Conservation (phyloP, 2,797 vertebrate genomes). For the Crenichthys baileyi region DNA sequence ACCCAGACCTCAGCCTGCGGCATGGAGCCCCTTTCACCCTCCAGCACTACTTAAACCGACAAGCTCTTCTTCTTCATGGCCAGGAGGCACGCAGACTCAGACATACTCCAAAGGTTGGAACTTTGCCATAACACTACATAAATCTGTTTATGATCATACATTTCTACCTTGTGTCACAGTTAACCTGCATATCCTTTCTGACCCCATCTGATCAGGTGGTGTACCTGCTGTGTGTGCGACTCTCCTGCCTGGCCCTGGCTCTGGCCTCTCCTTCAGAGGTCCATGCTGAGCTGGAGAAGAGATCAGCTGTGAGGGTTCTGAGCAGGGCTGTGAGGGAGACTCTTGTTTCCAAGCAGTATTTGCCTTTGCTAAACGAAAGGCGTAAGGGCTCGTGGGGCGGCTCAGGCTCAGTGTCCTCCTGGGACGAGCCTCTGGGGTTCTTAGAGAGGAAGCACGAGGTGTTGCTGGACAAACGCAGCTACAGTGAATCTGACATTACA, state of each 20-base stretch:
- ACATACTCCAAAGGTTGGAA: conserved; percentile 81
- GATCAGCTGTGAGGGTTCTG: conserved; percentile 64
- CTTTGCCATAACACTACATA: neutral
- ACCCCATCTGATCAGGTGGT: conserved; percentile 66
- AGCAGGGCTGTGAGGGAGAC: conserved; percentile 75
- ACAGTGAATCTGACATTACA: conserved; percentile 83
- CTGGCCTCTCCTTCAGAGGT: conserved; percentile 67
- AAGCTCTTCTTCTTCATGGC: conserved; percentile 82
- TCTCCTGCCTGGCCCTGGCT: conserved; percentile 78
- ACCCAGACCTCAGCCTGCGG: conserved; percentile 72
- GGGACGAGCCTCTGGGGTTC: conserved; percentile 79
- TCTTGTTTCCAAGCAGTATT: conserved; percentile 73
- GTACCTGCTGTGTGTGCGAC: conserved; percentile 79
- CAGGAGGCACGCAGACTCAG: conserved; percentile 80
- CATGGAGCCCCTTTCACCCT: conserved; percentile 79
- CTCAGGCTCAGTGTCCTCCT: conserved; percentile 68
- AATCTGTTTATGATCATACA: neutral
- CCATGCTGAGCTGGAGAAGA: conserved; percentile 76
- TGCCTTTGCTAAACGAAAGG: conserved; percentile 66
- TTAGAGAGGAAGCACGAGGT: conserved; percentile 74
- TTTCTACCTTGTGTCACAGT: neutral
- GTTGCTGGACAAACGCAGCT: conserved; percentile 79
- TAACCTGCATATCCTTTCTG: conserved; percentile 4
- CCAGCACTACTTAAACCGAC: conserved; percentile 80
- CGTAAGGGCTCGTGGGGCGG: conserved; percentile 36